Conservation (phyloP, 1,140 invertebrate genomes). For the Nymphalis io region DNA sequence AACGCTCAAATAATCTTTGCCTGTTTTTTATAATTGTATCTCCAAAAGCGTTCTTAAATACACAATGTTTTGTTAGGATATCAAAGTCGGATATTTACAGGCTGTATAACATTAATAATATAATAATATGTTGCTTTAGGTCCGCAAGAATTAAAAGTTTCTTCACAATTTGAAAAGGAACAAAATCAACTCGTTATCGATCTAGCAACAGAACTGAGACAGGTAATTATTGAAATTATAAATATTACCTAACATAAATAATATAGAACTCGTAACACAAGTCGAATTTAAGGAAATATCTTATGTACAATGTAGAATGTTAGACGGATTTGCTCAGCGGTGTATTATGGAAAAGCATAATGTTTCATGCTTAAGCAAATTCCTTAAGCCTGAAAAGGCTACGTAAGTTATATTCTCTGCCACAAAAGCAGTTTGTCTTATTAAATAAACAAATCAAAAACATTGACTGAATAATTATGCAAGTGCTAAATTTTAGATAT, state of each 20-base stretch:
- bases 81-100: too few relatives aligned
- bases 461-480: too few relatives aligned
- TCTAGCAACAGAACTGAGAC: constrained; percentile 68
- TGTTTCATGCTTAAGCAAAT: not conserved
- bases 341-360: not conserved
- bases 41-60: too few relatives aligned
- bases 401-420: not conserved
- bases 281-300: not conserved
- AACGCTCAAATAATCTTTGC: too few relatives aligned
- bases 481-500: too few relatives aligned
- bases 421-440: too few relatives aligned
- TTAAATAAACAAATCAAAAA: too few relatives aligned
- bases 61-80: too few relatives aligned
- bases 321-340: not conserved
- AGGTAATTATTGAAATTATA: constrained; percentile 46
- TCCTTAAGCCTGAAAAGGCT: not conserved
- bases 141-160: constrained; percentile 56
- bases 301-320: not conserved
- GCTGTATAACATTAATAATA: too few relatives aligned
- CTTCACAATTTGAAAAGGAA: constrained; percentile 54
- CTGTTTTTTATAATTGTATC: too few relatives aligned
- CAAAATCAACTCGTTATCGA: constrained; percentile 70
- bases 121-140: constrained; percentile 45
- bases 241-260: not conserved
- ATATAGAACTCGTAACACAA: not conserved